Percentiles rank a stretch among this genome's conserved stretches.
phyloP scores from a whole-genome alignment of 1,140 invertebrate species.

The Odontomachus brunneus region DNA sequence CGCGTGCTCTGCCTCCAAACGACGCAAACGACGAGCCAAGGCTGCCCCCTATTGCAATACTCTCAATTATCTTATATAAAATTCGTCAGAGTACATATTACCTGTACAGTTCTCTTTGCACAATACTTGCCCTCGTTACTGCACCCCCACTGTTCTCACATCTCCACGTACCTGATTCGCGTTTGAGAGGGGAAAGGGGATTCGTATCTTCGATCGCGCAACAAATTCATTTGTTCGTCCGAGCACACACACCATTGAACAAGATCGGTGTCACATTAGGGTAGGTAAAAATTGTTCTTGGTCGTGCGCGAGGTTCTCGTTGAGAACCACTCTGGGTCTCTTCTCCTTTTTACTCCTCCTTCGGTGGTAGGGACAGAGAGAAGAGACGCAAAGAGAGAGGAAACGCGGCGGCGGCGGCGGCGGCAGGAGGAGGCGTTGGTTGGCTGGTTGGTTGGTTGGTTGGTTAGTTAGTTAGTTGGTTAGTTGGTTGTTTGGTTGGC shows the following conservation, averaged over 20 bases:
- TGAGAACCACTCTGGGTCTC: conserved; percentile 72
- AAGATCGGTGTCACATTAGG: neutral
- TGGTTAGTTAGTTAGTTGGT: conserved; percentile 32
- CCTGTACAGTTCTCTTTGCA: too few species aligned
- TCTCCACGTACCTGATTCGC: too few species aligned
- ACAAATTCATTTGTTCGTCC: too few species aligned
- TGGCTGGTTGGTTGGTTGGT: neutral
- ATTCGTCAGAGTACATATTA: too few species aligned
- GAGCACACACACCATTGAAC: too few species aligned
- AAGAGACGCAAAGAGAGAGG: conserved; percentile 55
- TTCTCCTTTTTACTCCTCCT: conserved; percentile 61
- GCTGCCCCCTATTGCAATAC: too few species aligned
- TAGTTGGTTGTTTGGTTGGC: neutral
- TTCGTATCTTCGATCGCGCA: too few species aligned
- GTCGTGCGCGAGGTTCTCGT: conserved; percentile 25
- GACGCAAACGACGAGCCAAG: too few species aligned
- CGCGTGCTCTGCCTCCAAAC: neutral
- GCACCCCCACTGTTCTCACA: too few species aligned
- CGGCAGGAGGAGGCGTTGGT: conserved; percentile 27
- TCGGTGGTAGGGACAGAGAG: conserved; percentile 59
- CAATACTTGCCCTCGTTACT: too few species aligned
- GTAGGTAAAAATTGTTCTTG: conserved; percentile 18
- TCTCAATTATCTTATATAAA: too few species aligned
- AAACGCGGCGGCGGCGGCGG: neutral
- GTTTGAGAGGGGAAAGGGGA: too few species aligned